These are phyloP conservation scores for Amyelois transitella DNA, from an alignment of 1,140 invertebrate species.

Conservation along the genomic window DNA sequence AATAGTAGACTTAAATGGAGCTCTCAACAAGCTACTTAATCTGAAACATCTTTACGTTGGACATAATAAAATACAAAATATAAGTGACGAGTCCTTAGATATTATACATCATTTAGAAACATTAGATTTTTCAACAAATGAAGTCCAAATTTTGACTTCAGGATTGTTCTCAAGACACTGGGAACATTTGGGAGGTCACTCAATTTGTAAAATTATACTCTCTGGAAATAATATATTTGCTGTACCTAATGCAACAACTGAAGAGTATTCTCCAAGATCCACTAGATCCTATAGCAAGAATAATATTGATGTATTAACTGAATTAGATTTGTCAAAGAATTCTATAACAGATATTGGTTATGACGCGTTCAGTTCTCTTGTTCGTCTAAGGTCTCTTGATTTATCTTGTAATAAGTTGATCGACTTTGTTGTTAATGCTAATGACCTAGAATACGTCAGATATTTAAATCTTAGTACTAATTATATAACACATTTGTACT, in stretches of 20 bases:
- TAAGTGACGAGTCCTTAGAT: constrained; percentile 45
- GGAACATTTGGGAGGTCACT: constrained; percentile 41
- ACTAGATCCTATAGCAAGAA: constrained; percentile 19
- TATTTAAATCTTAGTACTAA: constrained; percentile 57
- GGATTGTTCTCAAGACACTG: constrained; percentile 50
- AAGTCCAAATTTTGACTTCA: constrained; percentile 36
- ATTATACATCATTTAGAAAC: constrained; percentile 53
- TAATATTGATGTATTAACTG: constrained; percentile 31
- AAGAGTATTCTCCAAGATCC: constrained; percentile 18
- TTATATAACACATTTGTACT: constrained; percentile 36
- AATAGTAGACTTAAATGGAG: constrained; percentile 53
- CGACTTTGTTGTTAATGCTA: constrained; percentile 40
- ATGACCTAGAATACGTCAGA: constrained; percentile 38
- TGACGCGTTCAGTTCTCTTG: constrained; percentile 45
- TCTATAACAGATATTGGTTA: constrained; percentile 44
- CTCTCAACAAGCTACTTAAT: constrained; percentile 42
- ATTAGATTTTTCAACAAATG: constrained; percentile 53
- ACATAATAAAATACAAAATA: constrained; percentile 44
- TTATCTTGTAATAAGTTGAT: constrained; percentile 47
- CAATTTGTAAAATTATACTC: constrained; percentile 47
- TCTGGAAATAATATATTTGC: constrained; percentile 44
- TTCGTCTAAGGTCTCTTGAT: constrained; percentile 37
- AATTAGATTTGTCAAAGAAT: constrained; percentile 52
- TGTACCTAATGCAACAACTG: constrained; percentile 34
- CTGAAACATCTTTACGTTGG: constrained; percentile 50